These are phyloP conservation scores for Cheirogaleus medius DNA, from an alignment of 2,113 vertebrate genomes.

Conservation along the genomic window DNA sequence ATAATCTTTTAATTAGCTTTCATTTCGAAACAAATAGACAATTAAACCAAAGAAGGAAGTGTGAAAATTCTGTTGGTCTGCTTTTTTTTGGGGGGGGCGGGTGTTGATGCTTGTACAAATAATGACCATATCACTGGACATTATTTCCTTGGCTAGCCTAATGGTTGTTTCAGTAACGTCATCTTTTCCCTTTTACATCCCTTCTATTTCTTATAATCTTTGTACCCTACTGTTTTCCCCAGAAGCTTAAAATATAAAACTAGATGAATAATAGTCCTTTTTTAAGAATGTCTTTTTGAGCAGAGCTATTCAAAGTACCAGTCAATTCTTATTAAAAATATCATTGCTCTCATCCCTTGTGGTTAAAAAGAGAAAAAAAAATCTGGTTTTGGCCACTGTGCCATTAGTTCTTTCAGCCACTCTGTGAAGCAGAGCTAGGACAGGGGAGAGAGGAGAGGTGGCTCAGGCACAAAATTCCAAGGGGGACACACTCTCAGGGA, in stretches of 20 bases:
- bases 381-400: background rate
- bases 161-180: conserved; percentile 45
- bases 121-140: conserved; percentile 70
- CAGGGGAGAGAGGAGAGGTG: background rate
- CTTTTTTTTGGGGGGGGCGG: background rate
- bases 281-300: conserved; percentile 54
- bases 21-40: conserved; percentile 77
- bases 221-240: conserved; percentile 39
- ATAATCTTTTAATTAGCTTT: conserved; percentile 85
- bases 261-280: conserved; percentile 63
- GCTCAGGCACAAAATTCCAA: background rate
- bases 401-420: background rate
- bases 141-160: conserved; percentile 55
- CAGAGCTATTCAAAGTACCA: conserved; percentile 44
- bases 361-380: conserved; percentile 15
- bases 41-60: conserved; percentile 75
- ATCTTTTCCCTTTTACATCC: conserved; percentile 53
- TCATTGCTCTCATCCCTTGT: background rate
- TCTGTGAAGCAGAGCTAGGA: background rate
- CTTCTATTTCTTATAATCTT: conserved; percentile 51
- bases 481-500: rapidly evolving
- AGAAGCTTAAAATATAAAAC: conserved; percentile 65
- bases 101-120: conserved; percentile 52
- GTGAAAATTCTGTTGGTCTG: conserved; percentile 73
- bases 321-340: conserved; percentile 59